Conservation (phyloP, 2,113 vertebrate genomes). For the Neofelis nebulosa region DNA sequence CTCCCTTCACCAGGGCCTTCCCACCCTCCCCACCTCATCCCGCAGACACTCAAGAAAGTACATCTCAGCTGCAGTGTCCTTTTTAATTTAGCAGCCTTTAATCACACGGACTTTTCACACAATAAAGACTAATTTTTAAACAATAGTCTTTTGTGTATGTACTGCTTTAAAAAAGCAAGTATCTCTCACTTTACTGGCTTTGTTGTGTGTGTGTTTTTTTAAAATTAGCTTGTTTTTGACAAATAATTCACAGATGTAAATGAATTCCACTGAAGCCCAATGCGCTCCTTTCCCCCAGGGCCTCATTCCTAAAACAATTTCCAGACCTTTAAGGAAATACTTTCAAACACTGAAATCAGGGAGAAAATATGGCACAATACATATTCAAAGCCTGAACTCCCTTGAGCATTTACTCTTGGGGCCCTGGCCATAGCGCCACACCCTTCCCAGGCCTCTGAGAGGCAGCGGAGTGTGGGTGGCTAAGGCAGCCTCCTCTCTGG, state of each 20-base stretch:
- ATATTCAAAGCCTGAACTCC: neutral
- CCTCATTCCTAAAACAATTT: conserved; percentile 32
- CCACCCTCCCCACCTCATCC: neutral
- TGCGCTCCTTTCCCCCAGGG: neutral
- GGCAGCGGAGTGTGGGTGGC: neutral
- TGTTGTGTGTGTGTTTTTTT: neutral
- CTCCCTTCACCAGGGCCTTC: neutral
- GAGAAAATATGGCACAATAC: neutral
- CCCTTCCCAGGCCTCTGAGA: neutral
- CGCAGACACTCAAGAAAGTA: neutral
- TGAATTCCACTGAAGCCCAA: neutral
- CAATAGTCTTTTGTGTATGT: conserved; percentile 42
- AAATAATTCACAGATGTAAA: conserved; percentile 55
- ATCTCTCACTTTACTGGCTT: neutral
- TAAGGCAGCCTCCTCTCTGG: too few relatives aligned
- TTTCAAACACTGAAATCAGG: conserved; percentile 1
- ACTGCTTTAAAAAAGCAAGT: conserved; percentile 1
- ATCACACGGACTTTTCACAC: conserved; percentile 27
- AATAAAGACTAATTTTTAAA: conserved; percentile 67
- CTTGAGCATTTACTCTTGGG: neutral
- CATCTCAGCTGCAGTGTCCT: neutral
- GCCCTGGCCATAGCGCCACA: neutral
- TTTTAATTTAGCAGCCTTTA: conserved; percentile 15
- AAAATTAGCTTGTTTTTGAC: conserved; percentile 53
- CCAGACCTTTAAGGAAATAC: conserved; percentile 20